These are phyloP conservation scores for Periplaneta americana DNA, from an alignment of 1,140 invertebrate genomes.

Conservation along the genomic window DNA sequence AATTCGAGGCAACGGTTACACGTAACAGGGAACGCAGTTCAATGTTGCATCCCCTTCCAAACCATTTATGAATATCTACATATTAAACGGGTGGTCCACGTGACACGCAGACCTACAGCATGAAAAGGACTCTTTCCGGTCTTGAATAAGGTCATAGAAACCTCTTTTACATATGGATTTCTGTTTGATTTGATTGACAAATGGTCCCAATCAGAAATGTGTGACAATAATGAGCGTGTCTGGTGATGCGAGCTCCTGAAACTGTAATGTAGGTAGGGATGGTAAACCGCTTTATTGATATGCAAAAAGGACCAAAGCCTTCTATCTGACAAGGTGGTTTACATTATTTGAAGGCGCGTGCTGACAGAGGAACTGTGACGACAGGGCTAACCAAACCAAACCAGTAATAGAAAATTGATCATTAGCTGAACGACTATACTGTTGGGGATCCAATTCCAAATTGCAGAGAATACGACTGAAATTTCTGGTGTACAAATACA, in stretches of 20 bases:
- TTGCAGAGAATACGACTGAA: no score
- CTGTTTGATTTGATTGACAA: conserved; percentile 9
- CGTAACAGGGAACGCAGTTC: neutral
- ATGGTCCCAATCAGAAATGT: neutral
- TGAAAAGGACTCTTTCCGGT: neutral
- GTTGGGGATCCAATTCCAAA: no score
- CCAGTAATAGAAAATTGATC: neutral
- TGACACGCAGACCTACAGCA: neutral
- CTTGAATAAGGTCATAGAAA: neutral
- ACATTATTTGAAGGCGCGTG: neutral
- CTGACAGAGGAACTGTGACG: neutral
- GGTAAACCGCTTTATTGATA: neutral
- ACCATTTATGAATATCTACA: neutral
- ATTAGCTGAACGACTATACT: no score
- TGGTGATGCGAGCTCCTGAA: neutral
- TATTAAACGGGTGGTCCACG: neutral
- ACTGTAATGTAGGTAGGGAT: neutral
- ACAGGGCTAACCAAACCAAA: neutral
- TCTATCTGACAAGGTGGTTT: neutral
- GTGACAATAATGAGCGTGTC: neutral
- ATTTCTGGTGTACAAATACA: no score
- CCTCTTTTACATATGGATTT: neutral
- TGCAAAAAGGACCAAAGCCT: neutral
- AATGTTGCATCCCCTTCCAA: neutral
- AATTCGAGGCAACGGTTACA: neutral